Evolutionary conservation across 1,140 invertebrate species (phyloP).

Genomic region (Drusus annulatus): DNA sequence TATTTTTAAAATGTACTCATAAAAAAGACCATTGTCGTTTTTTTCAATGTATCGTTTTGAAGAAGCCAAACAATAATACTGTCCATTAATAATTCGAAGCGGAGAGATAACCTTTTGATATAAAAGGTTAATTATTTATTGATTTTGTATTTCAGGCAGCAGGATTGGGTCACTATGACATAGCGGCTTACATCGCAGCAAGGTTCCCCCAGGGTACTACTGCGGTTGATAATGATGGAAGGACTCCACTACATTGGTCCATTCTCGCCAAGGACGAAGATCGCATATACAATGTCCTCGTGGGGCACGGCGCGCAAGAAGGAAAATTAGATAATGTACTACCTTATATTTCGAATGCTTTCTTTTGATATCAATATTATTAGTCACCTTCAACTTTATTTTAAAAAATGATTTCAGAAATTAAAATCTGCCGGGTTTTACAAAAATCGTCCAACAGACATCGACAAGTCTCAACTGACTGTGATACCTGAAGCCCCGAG

Average conservation of each 20-base stretch:
- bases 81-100: too few relatives aligned
- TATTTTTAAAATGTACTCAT: too few relatives aligned
- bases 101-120: too few relatives aligned
- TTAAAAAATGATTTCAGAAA: constrained; percentile 73
- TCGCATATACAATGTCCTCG: constrained; percentile 81
- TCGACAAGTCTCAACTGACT: constrained; percentile 79
- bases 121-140: too few relatives aligned
- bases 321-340: constrained; percentile 85
- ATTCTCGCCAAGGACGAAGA: constrained; percentile 82
- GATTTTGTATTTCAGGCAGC: constrained; percentile 75
- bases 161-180: constrained; percentile 81
- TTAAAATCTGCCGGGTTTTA: constrained; percentile 87
- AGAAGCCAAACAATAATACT: too few relatives aligned
- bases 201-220: constrained; percentile 79
- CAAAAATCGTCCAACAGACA: constrained; percentile 80
- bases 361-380: too few relatives aligned
- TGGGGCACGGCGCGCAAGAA: constrained; percentile 84
- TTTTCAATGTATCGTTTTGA: too few relatives aligned
- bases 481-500: constrained; percentile 85
- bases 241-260: constrained; percentile 93
- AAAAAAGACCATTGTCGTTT: too few relatives aligned
- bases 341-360: too few relatives aligned
- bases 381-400: background rate
- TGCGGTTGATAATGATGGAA: constrained; percentile 84
- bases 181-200: constrained; percentile 81